Percentiles rank a stretch among this genome's conserved stretches.
Conservation (phyloP, 2,113 vertebrate species). For the Nanorana parkeri region DNA sequence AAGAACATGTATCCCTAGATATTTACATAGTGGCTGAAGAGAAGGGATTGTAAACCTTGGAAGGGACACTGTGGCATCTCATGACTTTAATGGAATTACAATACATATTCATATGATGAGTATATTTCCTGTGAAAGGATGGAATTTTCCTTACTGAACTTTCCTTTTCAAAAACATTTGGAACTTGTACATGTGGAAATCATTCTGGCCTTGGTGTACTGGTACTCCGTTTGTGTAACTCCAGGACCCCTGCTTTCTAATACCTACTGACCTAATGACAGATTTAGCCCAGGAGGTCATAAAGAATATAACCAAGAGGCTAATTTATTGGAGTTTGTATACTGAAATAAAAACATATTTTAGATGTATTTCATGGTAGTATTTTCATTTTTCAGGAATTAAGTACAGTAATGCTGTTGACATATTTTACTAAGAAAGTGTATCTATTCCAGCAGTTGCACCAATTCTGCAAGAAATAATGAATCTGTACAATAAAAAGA, state of each 20-base stretch:
- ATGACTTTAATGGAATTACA: conserved; percentile 6
- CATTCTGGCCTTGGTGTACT: conserved; percentile 1
- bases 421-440: no score
- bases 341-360: conserved; percentile 39
- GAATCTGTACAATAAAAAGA: no score
- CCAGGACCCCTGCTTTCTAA: conserved; percentile 3
- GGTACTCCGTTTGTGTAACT: not conserved
- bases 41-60: not conserved
- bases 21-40: not conserved
- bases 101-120: conserved; percentile 3
- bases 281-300: not conserved
- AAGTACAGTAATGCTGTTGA: no score
- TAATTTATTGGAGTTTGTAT: conserved; percentile 51
- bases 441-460: no score
- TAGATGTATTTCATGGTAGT: conserved; percentile 8
- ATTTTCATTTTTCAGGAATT: not conserved
- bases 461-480: no score
- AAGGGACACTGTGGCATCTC: not conserved
- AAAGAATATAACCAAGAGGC: conserved; percentile 6
- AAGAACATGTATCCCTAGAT: not conserved
- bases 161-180: conserved; percentile 16
- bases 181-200: conserved; percentile 13
- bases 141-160: not conserved
- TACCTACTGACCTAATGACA: not conserved
- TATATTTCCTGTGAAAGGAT: conserved; percentile 36